Evolutionary conservation across 64 coral and sea anemone genomes (phyloP), one percentile per base, ranked within the genome.

Genomic region (Actinia equina): DNA sequence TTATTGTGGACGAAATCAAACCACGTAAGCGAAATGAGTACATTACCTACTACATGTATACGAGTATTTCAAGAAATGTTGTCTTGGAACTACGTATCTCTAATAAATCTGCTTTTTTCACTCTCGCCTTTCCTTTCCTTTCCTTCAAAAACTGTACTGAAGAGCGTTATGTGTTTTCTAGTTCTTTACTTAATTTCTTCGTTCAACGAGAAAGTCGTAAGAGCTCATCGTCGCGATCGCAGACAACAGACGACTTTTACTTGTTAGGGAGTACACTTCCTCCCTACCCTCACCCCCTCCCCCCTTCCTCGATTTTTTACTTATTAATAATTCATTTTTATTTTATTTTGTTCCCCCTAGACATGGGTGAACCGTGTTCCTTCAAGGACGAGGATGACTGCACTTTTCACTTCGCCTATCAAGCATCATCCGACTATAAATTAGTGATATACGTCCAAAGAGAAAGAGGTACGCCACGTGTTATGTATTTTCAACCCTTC

Each of bases 351-450:
- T 86, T 14, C 27, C 20, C 82, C 86, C 1, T 77, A 97, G 94
- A 93, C 52, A 97, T 97, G 91, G 88, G 94, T 55, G 94, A 97
- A 27, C 79, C 84, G 20, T 97, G 94, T 71, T 79, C 85, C 0
- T 97, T 97, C 43, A 88, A 71, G 59, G 94, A 96, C 58, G 85
- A 88, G 53, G 91, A 97, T 43, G 94, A 97, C 22, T 97, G 94
- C n/a, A 88, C 80, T 44, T 84, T 93, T 42, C 90, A 58, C 17
- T 97, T 97, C 79, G 92, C 91, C 20, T 97, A 97, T 67, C 93
- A 93, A 88, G 88, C 93, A 55, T 89, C 64, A 58, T 44, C 80
- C 7, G 86, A 89, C 43, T 77, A 87, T 79, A 80, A 97, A 83
- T 64, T 93, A 4, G 46, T 65, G 12, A 93, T 97, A 70, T 90